Evolutionary conservation across 2,113 vertebrate species (phyloP).

Genomic region (Serranochromis macrocephalus): DNA sequence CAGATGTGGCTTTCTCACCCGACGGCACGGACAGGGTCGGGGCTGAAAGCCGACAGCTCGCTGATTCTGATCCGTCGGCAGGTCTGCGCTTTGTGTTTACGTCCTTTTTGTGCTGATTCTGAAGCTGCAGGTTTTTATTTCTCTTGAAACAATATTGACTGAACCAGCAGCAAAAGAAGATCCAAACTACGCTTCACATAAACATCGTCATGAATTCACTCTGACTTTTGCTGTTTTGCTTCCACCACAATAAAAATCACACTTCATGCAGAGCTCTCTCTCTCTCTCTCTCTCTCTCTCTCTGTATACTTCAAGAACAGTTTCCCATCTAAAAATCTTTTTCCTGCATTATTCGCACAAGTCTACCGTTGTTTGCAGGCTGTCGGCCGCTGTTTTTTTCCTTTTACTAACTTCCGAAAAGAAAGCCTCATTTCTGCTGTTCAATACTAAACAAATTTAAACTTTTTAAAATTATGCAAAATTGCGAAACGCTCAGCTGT

Average conservation of each 20-base stretch:
- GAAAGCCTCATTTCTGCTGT: neutral
- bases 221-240: neutral
- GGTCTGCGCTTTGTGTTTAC: fast-evolving
- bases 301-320: no score
- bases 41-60: no score
- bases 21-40: no score
- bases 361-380: neutral
- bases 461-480: no score
- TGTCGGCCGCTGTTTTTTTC: fast-evolving
- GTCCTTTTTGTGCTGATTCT: neutral
- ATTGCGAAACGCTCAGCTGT: neutral
- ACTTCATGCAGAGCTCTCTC: no score
- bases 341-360: no score
- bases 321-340: fast-evolving
- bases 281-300: no score
- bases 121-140: neutral
- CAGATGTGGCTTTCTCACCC: no score
- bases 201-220: neutral
- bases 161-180: neutral
- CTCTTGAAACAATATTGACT: fast-evolving
- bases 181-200: neutral
- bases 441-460: neutral
- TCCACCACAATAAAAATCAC: fast-evolving
- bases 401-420: fast-evolving
- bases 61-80: no score